Evolutionary conservation across 2,888 invertebrate species (phyloP).

Genomic region (Ophion costatus): DNA sequence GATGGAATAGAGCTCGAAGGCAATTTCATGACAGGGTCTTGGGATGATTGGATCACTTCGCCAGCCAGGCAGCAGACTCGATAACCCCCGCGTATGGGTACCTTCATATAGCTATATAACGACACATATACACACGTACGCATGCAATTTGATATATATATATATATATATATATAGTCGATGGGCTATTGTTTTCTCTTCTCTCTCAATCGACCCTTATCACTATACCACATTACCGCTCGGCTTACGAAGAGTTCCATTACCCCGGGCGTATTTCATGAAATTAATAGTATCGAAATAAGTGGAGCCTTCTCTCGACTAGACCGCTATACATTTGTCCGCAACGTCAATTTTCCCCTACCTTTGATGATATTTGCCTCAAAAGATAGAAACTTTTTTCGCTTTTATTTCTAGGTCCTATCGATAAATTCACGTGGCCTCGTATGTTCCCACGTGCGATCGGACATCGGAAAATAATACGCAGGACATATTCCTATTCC

Average conservation of each 20-base stretch:
- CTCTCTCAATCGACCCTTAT: conserved; percentile 68
- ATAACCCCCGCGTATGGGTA: conserved; percentile 71
- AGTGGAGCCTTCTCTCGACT: too few relatives aligned
- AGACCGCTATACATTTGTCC: background rate
- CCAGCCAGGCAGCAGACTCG: conserved; percentile 71
- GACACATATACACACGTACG: conserved; percentile 26
- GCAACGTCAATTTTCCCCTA: background rate
- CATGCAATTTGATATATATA: conserved; percentile 22
- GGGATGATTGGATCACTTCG: conserved; percentile 81
- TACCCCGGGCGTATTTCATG: conserved; percentile 68
- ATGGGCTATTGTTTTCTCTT: conserved; percentile 33
- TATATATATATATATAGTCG: conserved; percentile 6
- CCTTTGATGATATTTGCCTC: too few relatives aligned
- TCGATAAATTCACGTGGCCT: too few relatives aligned
- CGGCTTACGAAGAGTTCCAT: conserved; percentile 74
- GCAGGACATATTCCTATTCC: background rate
- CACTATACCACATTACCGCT: conserved; percentile 77
- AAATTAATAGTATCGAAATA: conserved; percentile 71
- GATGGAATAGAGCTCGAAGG: conserved; percentile 79
- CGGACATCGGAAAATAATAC: background rate
- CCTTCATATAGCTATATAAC: conserved; percentile 17
- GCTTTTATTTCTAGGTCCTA: too few relatives aligned
- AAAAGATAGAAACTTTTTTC: too few relatives aligned
- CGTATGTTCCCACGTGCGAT: too few relatives aligned
- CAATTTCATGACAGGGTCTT: conserved; percentile 81